Conservation (phyloP, 2,113 vertebrate genomes). For the Cyanoliseus patagonus region DNA sequence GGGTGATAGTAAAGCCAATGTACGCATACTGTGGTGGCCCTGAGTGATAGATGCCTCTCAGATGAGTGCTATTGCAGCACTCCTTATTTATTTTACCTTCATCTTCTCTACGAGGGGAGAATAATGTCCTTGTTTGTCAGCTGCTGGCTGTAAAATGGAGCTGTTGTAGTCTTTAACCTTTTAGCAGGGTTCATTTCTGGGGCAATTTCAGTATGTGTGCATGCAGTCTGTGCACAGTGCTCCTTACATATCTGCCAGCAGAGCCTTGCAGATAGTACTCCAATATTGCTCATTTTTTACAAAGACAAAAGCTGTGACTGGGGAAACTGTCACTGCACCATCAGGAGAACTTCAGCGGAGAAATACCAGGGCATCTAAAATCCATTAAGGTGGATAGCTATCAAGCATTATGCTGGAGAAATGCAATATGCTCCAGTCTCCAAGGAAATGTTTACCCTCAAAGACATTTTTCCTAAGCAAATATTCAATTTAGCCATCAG, state of each 20-base stretch:
- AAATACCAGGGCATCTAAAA: neutral
- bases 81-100: neutral
- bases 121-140: neutral
- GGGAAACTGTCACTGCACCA: neutral
- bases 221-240: neutral
- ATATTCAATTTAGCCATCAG: neutral
- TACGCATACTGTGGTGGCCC: fast-evolving
- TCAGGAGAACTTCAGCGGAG: neutral
- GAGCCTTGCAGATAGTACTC: neutral
- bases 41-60: neutral
- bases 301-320: neutral
- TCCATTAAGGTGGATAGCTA: neutral
- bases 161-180: neutral
- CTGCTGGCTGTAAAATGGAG: neutral
- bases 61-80: neutral
- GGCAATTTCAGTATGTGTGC: neutral
- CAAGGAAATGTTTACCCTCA: neutral
- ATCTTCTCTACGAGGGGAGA: neutral
- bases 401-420: neutral
- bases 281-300: neutral
- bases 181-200: neutral
- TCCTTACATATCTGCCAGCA: neutral
- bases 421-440: neutral
- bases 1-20: neutral
- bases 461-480: neutral